phyloP scores from a whole-genome alignment of 2,888 invertebrate species.

The Chironomus riparius region DNA sequence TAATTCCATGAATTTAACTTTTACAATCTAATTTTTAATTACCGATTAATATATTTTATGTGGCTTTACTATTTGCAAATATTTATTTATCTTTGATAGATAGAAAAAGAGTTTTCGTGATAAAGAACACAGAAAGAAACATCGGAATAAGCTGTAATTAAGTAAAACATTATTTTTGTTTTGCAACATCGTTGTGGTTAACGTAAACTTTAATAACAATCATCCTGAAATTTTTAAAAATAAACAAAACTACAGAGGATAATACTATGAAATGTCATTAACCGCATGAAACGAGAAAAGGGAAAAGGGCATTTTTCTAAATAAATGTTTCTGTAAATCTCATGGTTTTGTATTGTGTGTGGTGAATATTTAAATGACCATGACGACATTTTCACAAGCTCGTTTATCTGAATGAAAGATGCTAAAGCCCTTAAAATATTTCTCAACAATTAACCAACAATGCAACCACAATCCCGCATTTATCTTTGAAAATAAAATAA shows the following conservation, averaged over 20 bases:
- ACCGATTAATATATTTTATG: too few species aligned
- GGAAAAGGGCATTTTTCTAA: not conserved
- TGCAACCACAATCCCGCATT: not conserved
- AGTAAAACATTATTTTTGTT: not conserved
- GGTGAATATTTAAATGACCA: not conserved
- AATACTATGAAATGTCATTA: not conserved
- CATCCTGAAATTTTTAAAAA: not conserved
- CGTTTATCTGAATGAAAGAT: not conserved
- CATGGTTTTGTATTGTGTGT: not conserved
- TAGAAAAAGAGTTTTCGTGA: too few species aligned
- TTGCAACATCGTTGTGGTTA: not conserved
- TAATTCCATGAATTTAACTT: too few species aligned
- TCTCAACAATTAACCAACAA: slow-evolving; percentile 17
- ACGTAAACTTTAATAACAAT: not conserved
- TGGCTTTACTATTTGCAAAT: too few species aligned
- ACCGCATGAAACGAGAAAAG: not conserved
- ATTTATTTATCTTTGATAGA: too few species aligned
- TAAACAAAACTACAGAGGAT: not conserved
- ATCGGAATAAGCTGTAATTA: too few species aligned
- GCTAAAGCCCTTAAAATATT: slow-evolving; percentile 6
- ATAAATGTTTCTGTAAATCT: not conserved
- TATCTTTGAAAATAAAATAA: too few species aligned
- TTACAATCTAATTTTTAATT: too few species aligned
- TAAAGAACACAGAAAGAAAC: too few species aligned
- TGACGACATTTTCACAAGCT: not conserved